Evolutionary conservation across 2,888 invertebrate species (phyloP).

Genomic region (Galeopsomyia nigrocyanea): DNA sequence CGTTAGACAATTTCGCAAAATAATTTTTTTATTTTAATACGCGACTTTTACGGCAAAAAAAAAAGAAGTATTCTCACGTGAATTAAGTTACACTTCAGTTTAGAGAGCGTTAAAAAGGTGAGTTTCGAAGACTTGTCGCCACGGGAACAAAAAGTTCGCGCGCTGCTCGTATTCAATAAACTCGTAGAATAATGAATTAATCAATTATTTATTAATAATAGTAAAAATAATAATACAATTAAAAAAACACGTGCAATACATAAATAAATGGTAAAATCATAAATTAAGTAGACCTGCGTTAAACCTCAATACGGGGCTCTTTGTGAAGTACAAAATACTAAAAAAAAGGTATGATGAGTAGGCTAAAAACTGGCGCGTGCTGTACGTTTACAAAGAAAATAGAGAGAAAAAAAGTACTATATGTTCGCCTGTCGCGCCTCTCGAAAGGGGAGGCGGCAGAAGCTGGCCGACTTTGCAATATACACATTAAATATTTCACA

Average conservation of each 20-base stretch:
- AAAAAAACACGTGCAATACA: constrained; percentile 44
- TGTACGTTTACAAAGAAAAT: constrained; percentile 24
- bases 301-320: constrained; percentile 24
- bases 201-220: constrained; percentile 32
- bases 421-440: too few species aligned
- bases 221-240: constrained; percentile 33
- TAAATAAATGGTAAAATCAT: constrained; percentile 44
- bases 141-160: constrained; percentile 24
- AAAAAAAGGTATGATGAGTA: constrained; percentile 19
- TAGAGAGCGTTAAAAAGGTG: constrained; percentile 5
- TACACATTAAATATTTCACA: too few species aligned
- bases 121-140: constrained; percentile 18
- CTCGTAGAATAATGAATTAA: constrained; percentile 26
- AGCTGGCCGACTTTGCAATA: too few species aligned
- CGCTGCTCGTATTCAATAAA: constrained; percentile 27
- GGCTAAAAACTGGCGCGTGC: constrained; percentile 45
- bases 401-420: too few species aligned
- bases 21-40: too few species aligned
- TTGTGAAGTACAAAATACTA: constrained; percentile 39
- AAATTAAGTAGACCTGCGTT: constrained; percentile 46
- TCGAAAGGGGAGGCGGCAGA: too few species aligned
- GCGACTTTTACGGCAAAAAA: too few species aligned
- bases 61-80: constrained; percentile 34
- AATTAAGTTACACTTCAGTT: constrained; percentile 39
- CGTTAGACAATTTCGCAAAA: neutral